A percentile compares a stretch with the other conserved stretches of the same genome.
These are phyloP conservation scores for Leptodactylus fallax DNA, from an alignment of 2,797 vertebrate species.

Conservation along the genomic window DNA sequence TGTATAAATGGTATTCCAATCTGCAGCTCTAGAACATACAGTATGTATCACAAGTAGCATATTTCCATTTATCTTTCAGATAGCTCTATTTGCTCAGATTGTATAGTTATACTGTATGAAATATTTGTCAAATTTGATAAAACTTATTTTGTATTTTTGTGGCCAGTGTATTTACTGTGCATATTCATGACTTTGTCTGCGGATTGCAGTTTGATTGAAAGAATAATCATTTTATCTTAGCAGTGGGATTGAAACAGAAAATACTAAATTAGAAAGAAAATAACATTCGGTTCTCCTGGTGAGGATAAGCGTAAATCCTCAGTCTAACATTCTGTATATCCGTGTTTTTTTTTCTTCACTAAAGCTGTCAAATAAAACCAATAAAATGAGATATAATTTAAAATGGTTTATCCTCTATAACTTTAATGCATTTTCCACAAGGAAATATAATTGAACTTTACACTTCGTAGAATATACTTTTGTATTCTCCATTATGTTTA, in stretches of 20 bases:
- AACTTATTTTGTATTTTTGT: background rate
- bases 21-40: background rate
- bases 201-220: slow-evolving; percentile 18
- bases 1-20: background rate
- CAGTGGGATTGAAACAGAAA: slow-evolving; percentile 2
- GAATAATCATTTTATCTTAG: slow-evolving; percentile 21
- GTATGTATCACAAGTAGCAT: background rate
- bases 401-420: background rate
- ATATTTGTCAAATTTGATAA: background rate
- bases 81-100: background rate
- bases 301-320: slow-evolving; percentile 12
- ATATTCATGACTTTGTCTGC: slow-evolving; percentile 24
- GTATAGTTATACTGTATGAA: background rate
- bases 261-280: slow-evolving; percentile 25
- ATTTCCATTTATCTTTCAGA: background rate
- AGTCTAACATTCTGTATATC: background rate
- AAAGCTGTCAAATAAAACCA: slow-evolving; percentile 24
- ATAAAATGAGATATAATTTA: background rate
- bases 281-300: slow-evolving; percentile 3
- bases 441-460: slow-evolving; percentile 4
- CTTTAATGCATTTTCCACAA: slow-evolving; percentile 2
- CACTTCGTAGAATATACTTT: background rate
- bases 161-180: background rate
- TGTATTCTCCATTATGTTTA: background rate
- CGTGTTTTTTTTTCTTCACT: background rate